Conservation (phyloP, 2,888 invertebrate genomes). For the Sminthurinus aureus region DNA sequence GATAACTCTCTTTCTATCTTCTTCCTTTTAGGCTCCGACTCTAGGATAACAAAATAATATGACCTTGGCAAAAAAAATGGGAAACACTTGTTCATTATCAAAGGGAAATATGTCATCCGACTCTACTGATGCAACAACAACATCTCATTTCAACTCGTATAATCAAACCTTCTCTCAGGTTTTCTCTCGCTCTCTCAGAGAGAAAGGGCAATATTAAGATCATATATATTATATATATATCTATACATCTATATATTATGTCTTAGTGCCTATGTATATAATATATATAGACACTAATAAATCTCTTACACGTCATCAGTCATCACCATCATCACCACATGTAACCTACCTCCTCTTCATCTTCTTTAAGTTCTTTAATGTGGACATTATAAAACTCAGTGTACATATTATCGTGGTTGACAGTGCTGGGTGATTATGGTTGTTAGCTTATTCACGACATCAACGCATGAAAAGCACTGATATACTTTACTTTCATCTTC, state of each 20-base stretch:
- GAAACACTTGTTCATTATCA: conserved; percentile 9
- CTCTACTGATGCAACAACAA: background rate
- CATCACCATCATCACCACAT: background rate
- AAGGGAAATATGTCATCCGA: conserved; percentile 13
- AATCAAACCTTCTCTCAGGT: no score
- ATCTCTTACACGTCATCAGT: background rate
- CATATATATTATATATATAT: background rate
- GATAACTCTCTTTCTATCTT: background rate
- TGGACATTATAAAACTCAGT: background rate
- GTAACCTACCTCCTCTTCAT: background rate
- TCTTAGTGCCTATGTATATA: no score
- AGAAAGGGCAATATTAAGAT: conserved; percentile 6
- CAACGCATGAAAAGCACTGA: background rate
- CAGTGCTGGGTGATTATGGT: background rate
- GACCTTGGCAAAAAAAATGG: conserved; percentile 5
- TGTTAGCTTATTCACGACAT: background rate
- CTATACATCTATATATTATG: no score
- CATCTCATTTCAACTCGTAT: no score
- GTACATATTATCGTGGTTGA: background rate
- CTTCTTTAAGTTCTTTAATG: background rate
- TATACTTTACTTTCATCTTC: background rate
- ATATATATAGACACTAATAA: background rate
- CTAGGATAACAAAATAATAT: background rate
- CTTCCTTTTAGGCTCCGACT: no score
- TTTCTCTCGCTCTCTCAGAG: background rate